phyloP scores from a whole-genome alignment of 2,888 invertebrate genomes.

The Thymelicus lineola region DNA sequence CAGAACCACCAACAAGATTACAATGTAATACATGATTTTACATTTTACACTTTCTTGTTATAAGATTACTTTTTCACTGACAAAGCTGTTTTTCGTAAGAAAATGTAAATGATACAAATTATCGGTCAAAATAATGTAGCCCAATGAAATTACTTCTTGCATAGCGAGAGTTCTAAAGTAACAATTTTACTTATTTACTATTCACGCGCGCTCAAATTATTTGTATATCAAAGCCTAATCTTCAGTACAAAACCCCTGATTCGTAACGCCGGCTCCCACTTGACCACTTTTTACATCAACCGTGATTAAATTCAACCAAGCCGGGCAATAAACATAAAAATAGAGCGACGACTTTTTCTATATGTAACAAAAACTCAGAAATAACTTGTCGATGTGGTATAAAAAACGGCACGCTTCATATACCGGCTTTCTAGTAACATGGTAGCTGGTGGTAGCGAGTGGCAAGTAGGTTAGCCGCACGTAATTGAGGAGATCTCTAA shows the following conservation, averaged over 20 bases:
- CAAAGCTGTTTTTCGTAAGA: too few species aligned
- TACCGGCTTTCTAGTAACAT: slow-evolving; percentile 62
- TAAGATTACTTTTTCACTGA: too few species aligned
- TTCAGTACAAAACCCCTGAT: neutral
- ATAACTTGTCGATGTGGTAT: slow-evolving; percentile 46
- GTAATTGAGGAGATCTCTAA: slow-evolving; percentile 72
- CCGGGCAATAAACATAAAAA: slow-evolving; percentile 27
- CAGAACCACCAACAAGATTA: too few species aligned
- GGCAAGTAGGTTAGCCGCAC: slow-evolving; percentile 56
- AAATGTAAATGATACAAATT: too few species aligned
- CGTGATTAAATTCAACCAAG: slow-evolving; percentile 28
- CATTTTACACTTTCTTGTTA: too few species aligned
- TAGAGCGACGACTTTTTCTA: slow-evolving; percentile 41
- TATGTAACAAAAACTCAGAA: slow-evolving; percentile 46
- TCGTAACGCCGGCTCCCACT: neutral
- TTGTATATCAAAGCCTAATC: neutral
- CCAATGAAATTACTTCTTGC: too few species aligned
- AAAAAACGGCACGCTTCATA: slow-evolving; percentile 55
- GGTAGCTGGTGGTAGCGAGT: slow-evolving; percentile 36
- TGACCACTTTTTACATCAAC: slow-evolving; percentile 9
- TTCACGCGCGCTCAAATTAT: too few species aligned
- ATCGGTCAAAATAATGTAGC: too few species aligned
- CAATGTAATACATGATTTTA: too few species aligned
- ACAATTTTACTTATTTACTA: too few species aligned
- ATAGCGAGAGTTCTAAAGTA: too few species aligned